These are phyloP conservation scores for Nesidiocoris tenuis DNA, from an alignment of 2,888 invertebrate genomes.

Conservation along the genomic window DNA sequence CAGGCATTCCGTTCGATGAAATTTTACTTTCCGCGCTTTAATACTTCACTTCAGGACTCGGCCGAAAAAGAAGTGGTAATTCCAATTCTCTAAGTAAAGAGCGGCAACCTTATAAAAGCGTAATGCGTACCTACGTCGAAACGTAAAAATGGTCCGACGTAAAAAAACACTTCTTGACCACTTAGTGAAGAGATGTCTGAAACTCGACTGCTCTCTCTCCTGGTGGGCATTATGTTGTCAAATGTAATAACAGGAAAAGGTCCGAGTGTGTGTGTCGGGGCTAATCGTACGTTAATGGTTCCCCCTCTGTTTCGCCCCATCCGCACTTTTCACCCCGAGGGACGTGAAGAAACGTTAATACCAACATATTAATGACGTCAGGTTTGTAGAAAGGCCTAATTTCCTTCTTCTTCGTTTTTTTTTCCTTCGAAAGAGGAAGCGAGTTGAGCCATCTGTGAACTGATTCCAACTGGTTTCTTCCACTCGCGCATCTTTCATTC, in stretches of 20 bases:
- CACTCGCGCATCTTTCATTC: not conserved
- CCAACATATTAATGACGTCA: constrained; percentile 28
- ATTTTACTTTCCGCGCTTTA: no score
- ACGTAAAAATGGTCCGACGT: not conserved
- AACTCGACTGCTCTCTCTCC: not conserved
- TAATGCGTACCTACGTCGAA: no score
- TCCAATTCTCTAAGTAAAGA: no score
- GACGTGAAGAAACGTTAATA: constrained; percentile 38
- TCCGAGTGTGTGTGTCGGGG: constrained; percentile 11
- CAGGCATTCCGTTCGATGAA: no score
- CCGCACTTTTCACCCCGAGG: not conserved
- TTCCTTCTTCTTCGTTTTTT: no score
- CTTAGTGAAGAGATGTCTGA: not conserved
- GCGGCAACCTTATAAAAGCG: no score
- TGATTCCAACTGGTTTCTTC: not conserved
- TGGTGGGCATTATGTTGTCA: constrained; percentile 29
- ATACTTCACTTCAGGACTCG: no score
- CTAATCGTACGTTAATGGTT: constrained; percentile 33
- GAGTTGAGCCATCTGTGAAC: not conserved
- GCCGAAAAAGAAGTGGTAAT: no score
- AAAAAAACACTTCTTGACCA: not conserved
- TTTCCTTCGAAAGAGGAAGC: not conserved
- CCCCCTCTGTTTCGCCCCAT: not conserved
- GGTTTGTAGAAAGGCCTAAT: not conserved
- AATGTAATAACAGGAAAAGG: constrained; percentile 15